phyloP scores from a whole-genome alignment of 2,888 invertebrate genomes.

The Blera fallax region DNA sequence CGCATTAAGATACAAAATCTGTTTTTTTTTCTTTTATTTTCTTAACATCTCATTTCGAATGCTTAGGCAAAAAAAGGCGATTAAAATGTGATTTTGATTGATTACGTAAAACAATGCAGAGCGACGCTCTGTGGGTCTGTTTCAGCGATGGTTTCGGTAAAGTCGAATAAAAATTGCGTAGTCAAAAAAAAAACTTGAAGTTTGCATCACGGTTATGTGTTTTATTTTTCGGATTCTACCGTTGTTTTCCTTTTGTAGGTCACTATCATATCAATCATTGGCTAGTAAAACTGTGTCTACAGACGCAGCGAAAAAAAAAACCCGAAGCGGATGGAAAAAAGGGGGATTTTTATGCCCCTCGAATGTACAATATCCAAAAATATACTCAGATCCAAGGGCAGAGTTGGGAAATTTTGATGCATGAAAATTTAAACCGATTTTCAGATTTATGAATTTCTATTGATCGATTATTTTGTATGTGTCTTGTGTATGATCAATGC shows the following conservation, averaged over 20 bases:
- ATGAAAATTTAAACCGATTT: conserved; percentile 46
- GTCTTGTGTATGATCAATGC: conserved; percentile 22
- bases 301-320: neutral
- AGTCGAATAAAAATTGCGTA: neutral
- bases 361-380: neutral
- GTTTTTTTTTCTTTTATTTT: conserved; percentile 17
- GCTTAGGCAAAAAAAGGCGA: neutral
- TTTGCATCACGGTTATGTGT: neutral
- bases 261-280: conserved; percentile 1
- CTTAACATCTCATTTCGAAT: neutral
- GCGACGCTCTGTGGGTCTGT: neutral
- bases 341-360: neutral
- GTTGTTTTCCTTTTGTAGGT: conserved; percentile 20
- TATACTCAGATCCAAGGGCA: conserved; percentile 16
- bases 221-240: neutral
- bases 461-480: conserved; percentile 22
- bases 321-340: neutral
- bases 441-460: conserved; percentile 4
- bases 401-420: conserved; percentile 21
- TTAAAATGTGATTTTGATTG: conserved; percentile 33
- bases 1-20: conserved; percentile 34
- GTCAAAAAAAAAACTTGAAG: neutral
- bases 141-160: neutral
- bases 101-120: conserved; percentile 22
- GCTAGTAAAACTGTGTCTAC: neutral